phyloP scores from a whole-genome alignment of 2,797 vertebrate species.

The Linurgus olivaceus region DNA sequence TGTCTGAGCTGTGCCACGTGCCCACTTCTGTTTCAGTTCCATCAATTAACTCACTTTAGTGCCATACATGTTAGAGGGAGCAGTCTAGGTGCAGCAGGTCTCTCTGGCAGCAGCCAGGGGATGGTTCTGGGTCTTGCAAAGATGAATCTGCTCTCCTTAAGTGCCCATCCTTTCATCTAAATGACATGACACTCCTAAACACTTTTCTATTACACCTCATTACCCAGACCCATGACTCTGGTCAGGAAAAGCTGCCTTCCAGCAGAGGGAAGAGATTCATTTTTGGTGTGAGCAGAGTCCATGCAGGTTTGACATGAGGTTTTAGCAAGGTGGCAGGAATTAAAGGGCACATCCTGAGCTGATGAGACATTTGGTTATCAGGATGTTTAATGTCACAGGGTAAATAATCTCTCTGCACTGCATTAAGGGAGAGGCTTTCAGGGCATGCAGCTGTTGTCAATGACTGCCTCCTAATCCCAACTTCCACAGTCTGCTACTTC shows the following conservation, averaged over 20 bases:
- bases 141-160: background rate
- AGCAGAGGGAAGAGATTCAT: background rate
- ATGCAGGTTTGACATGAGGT: background rate
- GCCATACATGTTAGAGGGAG: background rate
- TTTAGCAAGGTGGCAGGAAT: slow-evolving; percentile 17
- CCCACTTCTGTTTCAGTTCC: background rate
- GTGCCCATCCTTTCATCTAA: background rate
- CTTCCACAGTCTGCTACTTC: background rate
- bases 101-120: background rate
- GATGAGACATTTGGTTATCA: background rate
- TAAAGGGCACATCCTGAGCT: slow-evolving; percentile 11
- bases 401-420: slow-evolving; percentile 25
- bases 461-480: background rate
- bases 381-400: background rate
- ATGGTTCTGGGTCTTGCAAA: background rate
- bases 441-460: background rate
- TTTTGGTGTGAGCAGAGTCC: background rate
- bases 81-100: background rate
- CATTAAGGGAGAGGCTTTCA: background rate
- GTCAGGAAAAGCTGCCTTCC: background rate
- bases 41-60: background rate
- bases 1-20: fast-evolving
- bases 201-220: background rate
- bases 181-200: background rate
- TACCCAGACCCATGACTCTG: background rate